Evolutionary conservation across 2,888 invertebrate genomes (phyloP).

Genomic region (Microdon myrmicae): DNA sequence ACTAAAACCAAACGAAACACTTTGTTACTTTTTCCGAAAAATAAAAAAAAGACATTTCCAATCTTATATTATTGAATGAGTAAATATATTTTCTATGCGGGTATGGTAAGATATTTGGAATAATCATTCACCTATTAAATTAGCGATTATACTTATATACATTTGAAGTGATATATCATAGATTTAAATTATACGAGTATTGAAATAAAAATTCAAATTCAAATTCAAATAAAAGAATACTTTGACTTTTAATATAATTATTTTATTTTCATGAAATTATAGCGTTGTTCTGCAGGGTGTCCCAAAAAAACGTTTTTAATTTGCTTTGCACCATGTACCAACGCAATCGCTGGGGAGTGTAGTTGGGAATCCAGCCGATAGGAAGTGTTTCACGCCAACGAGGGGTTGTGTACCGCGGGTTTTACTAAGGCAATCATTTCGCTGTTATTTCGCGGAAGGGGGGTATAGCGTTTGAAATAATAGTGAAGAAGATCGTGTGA

Average conservation of each 20-base stretch:
- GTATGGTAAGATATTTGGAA: slow-evolving; percentile 46
- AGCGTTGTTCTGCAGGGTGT: too few species aligned
- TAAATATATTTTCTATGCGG: slow-evolving; percentile 31
- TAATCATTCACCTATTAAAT: slow-evolving; percentile 49
- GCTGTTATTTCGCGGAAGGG: too few species aligned
- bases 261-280: too few species aligned
- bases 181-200: slow-evolving; percentile 48
- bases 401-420: too few species aligned
- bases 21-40: background rate
- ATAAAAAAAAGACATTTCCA: background rate
- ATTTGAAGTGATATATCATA: slow-evolving; percentile 52
- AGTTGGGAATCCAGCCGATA: background rate
- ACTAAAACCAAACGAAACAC: slow-evolving; percentile 2
- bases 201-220: slow-evolving; percentile 30
- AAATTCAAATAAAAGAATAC: background rate
- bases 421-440: too few species aligned
- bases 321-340: too few species aligned
- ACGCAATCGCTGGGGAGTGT: background rate
- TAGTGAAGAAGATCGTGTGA: too few species aligned
- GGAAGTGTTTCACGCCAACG: too few species aligned
- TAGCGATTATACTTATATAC: slow-evolving; percentile 52
- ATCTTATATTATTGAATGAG: too few species aligned
- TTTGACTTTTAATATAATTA: background rate
- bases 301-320: too few species aligned
- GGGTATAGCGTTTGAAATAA: too few species aligned